Base-by-base conservation (phyloP, 2,888 invertebrate genomes). In the Lycocerus yunnanus region DNA sequence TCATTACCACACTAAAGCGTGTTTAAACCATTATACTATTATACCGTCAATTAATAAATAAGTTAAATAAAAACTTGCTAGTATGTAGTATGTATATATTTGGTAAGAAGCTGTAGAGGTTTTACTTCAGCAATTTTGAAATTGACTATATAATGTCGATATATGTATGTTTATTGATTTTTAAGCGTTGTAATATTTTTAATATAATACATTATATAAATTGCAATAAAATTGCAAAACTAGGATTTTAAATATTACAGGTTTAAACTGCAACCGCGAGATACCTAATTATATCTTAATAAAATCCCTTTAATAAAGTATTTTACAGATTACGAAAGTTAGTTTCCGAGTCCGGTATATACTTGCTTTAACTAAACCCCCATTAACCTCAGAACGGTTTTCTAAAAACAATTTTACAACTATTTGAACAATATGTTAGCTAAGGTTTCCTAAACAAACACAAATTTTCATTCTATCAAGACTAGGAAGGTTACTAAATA, bases 371-470 rank as follows among this genome's bases (percentile, higher is more conserved):
- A 71, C 71, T 43, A 15, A 20, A 21, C 69, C 71, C 43, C 43
- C 66, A 59, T 71, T 66, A 71, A 20, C 69, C 69, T 66, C 27
- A 43, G 24, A 21, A 74, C 58, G 74, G 68, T 74, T 74, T 74
- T 69, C 71, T 71, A 66, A 74, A 71, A 67, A 74, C 65, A 74
- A 70, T 72, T 72, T 72, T 71, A 71, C 59, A 74, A 71, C 71
- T 69, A 74, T 74, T 68, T 74, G 66, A 74, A 74, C 71, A 65
- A 14, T 58, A 66, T 65, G 71, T 71, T 69, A 68, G 74, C 63
- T 27, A 74, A 66, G 71, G 14, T 60, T 20, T 24, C 74, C 74
- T 74, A 71, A 74, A 66, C 58, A 71, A 74, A 74, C 74, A 71
- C 65, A 16, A 58, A 61, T 71, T 74, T 70, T 67, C 66, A 66